These are phyloP conservation scores for Amblyjoppa fuscipennis DNA, from an alignment of 2,888 invertebrate species.

Conservation along the genomic window DNA sequence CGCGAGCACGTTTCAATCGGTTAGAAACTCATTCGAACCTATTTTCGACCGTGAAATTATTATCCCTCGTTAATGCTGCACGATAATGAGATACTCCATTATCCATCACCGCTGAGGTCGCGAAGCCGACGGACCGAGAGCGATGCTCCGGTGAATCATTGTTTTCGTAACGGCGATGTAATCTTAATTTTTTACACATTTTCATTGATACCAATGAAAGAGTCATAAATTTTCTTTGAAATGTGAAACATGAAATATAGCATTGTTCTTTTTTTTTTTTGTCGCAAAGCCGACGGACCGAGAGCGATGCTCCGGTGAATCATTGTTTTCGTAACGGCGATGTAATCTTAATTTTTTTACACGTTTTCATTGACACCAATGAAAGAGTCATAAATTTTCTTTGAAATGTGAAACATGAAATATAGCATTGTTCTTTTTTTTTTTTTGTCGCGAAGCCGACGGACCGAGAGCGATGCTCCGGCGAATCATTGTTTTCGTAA, in stretches of 20 bases:
- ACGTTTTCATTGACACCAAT: too few species aligned
- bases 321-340: neutral
- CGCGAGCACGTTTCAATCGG: neutral
- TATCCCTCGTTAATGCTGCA: neutral
- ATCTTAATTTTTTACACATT: too few species aligned
- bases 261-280: too few species aligned
- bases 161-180: neutral
- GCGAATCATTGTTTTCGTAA: neutral
- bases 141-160: neutral
- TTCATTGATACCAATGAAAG: too few species aligned
- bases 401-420: too few species aligned
- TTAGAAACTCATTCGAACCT: neutral
- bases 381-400: too few species aligned
- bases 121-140: constrained; percentile 4
- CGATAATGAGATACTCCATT: constrained; percentile 33
- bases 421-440: too few species aligned
- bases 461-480: neutral
- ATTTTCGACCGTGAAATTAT: neutral
- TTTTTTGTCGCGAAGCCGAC: constrained; percentile 20
- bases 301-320: neutral
- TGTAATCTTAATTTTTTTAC: too few species aligned
- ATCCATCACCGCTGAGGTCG: constrained; percentile 20
- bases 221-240: too few species aligned
- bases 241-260: too few species aligned
- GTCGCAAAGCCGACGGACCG: constrained; percentile 13